Evolutionary conservation across 2,797 vertebrate genomes (phyloP).

Genomic region (Todus mexicanus): DNA sequence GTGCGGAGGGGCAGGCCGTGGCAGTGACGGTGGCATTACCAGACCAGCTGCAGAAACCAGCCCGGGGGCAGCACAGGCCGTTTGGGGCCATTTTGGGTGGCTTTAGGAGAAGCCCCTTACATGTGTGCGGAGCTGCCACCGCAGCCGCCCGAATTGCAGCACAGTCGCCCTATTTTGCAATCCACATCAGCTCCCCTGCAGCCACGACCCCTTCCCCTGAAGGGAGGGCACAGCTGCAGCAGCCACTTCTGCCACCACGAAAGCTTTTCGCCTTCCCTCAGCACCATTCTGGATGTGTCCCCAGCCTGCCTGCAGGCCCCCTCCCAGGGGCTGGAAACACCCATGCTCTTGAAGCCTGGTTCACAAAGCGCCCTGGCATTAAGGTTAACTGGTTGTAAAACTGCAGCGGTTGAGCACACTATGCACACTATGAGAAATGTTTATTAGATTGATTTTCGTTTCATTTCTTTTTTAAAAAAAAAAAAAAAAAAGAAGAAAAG

Average conservation of each 20-base stretch:
- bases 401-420: constrained; percentile 48
- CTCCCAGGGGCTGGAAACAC: constrained; percentile 16
- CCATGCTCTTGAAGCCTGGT: constrained; percentile 29
- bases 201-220: neutral
- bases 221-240: neutral
- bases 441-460: constrained; percentile 58
- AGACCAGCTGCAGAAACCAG: fast-evolving
- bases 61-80: neutral
- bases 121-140: fast-evolving
- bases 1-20: neutral
- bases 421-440: constrained; percentile 61
- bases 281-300: neutral
- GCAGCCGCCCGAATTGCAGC: neutral
- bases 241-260: neutral
- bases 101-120: neutral
- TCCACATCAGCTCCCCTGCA: neutral
- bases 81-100: neutral
- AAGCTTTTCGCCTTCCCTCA: neutral
- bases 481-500: constrained; percentile 8
- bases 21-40: neutral
- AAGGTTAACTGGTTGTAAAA: constrained; percentile 55
- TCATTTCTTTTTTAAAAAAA: constrained; percentile 24
- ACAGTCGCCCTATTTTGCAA: neutral
- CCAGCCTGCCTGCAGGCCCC: neutral
- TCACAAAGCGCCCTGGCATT: constrained; percentile 47